Conservation (phyloP, 2,888 invertebrate species). For the Ichneumoninae sp. region DNA sequence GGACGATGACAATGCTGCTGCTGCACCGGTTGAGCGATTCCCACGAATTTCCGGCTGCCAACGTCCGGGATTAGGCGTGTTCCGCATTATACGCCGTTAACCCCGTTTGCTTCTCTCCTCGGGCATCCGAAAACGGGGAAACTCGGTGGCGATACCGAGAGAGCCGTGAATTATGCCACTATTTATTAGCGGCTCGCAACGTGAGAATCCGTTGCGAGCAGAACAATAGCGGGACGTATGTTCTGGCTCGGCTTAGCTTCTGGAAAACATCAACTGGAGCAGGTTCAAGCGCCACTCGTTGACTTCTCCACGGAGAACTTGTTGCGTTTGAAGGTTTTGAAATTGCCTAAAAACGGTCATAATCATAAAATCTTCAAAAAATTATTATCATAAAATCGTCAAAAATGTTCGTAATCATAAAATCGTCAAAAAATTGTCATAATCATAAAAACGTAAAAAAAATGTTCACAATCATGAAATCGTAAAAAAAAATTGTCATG, state of each 20-base stretch:
- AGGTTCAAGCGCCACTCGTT: too few species aligned
- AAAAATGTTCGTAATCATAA: too few species aligned
- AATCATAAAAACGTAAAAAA: too few species aligned
- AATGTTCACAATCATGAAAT: too few species aligned
- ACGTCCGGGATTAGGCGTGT: constrained; percentile 61
- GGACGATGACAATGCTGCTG: constrained; percentile 33
- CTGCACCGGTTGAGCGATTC: constrained; percentile 46
- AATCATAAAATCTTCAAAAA: too few species aligned
- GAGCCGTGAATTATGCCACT: constrained; percentile 21
- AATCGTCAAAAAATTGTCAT: too few species aligned
- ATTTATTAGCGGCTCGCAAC: neutral
- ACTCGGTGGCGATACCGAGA: neutral
- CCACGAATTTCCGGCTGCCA: constrained; percentile 62
- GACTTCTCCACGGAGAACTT: too few species aligned
- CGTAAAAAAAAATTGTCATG: too few species aligned
- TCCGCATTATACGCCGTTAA: constrained; percentile 45
- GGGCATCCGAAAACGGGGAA: constrained; percentile 26
- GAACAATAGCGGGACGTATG: constrained; percentile 27
- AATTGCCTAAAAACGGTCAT: too few species aligned
- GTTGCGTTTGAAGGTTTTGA: too few species aligned
- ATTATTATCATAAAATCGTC: too few species aligned
- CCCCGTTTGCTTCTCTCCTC: constrained; percentile 36
- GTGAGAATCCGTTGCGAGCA: constrained; percentile 25
- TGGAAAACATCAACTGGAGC: too few species aligned
- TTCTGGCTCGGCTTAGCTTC: neutral